Evolutionary conservation across 2,888 invertebrate species (phyloP), one percentile per base, ranked within the genome.

Genomic region (Nebria salina): DNA sequence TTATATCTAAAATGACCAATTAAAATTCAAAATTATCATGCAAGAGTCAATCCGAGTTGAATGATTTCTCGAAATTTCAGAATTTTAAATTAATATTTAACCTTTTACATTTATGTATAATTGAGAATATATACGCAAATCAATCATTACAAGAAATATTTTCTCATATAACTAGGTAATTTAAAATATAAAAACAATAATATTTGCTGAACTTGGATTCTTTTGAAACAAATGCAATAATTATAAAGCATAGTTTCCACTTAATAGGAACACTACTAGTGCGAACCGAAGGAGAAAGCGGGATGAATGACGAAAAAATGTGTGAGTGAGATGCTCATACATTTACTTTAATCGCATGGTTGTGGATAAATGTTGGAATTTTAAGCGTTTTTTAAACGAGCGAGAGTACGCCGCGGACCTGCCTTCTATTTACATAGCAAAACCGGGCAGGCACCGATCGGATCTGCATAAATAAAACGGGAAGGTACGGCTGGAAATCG

Each of bases 311-410:
- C 11, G 54, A 11, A 54, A 54, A 54, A 54, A 54, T 54, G 54
- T 54, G 54, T 54, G 54, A 54, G 70, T 70, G 70, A 70, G 70
- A 54, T 54, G 54, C 25, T 13, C 25, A 25, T 15, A 70, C 20
- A 70, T 54, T 54, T 54, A 54, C 70, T 25, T 70, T 70, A 70
- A 70, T 70, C 34, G 34, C 70, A 6, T 11, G 11, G 70, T 34
- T 70, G 34, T 34, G 70, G 70, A 70, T 70, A 13, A 70, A 70
- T 70, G 70, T 70, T 11, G 70, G 70, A 70, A 70, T 70, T 70
- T 70, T 70, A 70, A 70, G 20, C 70, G 70, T 70, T 70, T 70
- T 70, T 70, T 70, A 70, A 70, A 70, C 70, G 70, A 20, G 70
- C 2, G 54, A 54, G 54, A 2, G 54, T 54, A 54, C 54, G 54